These are phyloP conservation scores for Eilema sororculum DNA, from an alignment of 2,888 invertebrate species.

Conservation along the genomic window DNA sequence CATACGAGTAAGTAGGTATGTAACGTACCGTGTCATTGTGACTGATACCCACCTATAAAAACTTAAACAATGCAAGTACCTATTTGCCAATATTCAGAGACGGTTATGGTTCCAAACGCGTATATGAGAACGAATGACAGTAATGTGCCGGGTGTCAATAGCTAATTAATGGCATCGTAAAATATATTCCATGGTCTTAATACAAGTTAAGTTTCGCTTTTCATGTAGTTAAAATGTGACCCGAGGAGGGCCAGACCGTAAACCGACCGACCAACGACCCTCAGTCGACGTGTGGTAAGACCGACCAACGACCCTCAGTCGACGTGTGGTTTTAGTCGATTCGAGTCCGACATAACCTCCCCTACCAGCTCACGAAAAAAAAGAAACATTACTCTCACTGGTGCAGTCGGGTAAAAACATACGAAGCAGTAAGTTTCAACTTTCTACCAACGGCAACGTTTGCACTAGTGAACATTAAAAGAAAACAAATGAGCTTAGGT, in stretches of 20 bases:
- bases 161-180: background rate
- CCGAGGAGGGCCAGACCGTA: too few species aligned
- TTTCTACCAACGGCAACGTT: background rate
- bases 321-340: too few species aligned
- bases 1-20: conserved; percentile 56
- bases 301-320: too few species aligned
- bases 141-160: background rate
- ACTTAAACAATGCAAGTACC: conserved; percentile 70
- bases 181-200: background rate
- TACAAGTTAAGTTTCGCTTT: background rate
- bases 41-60: conserved; percentile 64
- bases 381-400: too few species aligned
- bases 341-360: too few species aligned
- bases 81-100: conserved; percentile 65
- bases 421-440: background rate
- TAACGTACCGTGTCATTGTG: conserved; percentile 68
- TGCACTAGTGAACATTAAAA: background rate
- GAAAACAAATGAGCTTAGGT: too few species aligned
- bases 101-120: conserved; percentile 37
- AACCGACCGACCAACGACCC: too few species aligned
- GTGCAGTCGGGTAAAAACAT: background rate
- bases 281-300: too few species aligned
- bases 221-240: background rate
- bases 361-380: too few species aligned
- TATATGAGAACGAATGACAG: conserved; percentile 56